phyloP scores from a whole-genome alignment of 2,113 vertebrate genomes.

The Mandrillus leucophaeus region DNA sequence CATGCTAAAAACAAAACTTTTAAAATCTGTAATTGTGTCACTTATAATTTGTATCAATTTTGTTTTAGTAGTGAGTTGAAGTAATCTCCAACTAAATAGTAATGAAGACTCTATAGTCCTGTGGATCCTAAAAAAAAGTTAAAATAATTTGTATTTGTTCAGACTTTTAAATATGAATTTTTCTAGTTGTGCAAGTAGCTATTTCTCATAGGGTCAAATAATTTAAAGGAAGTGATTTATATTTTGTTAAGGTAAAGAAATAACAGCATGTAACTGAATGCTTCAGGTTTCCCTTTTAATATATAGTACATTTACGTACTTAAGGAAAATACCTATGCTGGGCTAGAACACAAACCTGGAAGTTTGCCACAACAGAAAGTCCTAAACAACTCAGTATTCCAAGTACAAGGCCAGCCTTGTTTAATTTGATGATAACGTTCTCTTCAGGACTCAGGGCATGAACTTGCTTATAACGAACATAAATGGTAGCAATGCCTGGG shows the following conservation, averaged over 20 bases:
- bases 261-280: not conserved
- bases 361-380: conserved; percentile 93
- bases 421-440: conserved; percentile 81
- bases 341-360: conserved; percentile 87
- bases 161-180: not conserved
- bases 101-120: not conserved
- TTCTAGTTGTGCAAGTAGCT: not conserved
- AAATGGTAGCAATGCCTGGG: conserved; percentile 91
- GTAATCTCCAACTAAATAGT: not conserved
- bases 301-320: not conserved
- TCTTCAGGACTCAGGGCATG: conserved; percentile 84
- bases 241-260: conserved; percentile 21
- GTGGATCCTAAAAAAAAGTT: not conserved
- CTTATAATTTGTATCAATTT: not conserved
- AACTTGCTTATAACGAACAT: conserved; percentile 94
- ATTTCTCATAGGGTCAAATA: not conserved
- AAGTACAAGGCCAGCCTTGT: conserved; percentile 86
- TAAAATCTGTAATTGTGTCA: not conserved
- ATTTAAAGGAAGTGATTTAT: not conserved
- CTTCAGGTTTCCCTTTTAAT: not conserved
- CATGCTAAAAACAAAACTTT: not conserved
- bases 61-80: not conserved
- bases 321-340: conserved; percentile 22
- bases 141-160: not conserved
- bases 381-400: conserved; percentile 92